A percentile compares a stretch with the other conserved stretches of the same genome.
Conservation (phyloP, 2,797 vertebrate species). For the Hemitrygon akajei region DNA sequence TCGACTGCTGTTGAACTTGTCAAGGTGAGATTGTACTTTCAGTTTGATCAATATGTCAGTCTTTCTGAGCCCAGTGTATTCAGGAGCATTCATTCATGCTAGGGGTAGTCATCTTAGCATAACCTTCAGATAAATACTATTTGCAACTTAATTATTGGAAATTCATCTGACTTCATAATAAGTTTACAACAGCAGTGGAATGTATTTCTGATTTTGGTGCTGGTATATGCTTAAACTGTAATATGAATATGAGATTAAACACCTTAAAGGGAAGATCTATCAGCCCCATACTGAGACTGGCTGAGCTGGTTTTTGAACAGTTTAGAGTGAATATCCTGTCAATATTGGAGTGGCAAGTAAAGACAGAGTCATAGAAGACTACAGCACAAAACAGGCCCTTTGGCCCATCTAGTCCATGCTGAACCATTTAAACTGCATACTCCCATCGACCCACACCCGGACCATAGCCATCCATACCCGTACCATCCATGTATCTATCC, state of each 20-base stretch:
- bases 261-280: not conserved
- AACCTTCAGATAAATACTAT: not conserved
- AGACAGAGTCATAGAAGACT: too few species aligned
- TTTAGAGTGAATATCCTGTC: not conserved
- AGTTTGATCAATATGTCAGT: not conserved
- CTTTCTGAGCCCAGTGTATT: not conserved
- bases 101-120: not conserved
- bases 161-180: not conserved
- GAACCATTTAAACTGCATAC: too few species aligned
- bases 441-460: too few species aligned
- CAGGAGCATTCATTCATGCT: not conserved
- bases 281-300: not conserved
- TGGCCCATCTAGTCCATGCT: too few species aligned
- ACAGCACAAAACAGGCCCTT: too few species aligned
- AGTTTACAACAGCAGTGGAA: not conserved
- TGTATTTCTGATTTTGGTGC: not conserved
- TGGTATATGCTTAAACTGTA: not conserved
- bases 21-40: constrained; percentile 63
- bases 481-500: too few species aligned
- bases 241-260: too few species aligned
- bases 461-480: too few species aligned
- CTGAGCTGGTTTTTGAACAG: not conserved
- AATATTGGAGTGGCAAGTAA: not conserved
- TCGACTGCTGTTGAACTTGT: constrained; percentile 83
- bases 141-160: not conserved